These are phyloP conservation scores for Nothocercus nigrocapillus DNA, from an alignment of 2,113 vertebrate species.

Conservation along the genomic window DNA sequence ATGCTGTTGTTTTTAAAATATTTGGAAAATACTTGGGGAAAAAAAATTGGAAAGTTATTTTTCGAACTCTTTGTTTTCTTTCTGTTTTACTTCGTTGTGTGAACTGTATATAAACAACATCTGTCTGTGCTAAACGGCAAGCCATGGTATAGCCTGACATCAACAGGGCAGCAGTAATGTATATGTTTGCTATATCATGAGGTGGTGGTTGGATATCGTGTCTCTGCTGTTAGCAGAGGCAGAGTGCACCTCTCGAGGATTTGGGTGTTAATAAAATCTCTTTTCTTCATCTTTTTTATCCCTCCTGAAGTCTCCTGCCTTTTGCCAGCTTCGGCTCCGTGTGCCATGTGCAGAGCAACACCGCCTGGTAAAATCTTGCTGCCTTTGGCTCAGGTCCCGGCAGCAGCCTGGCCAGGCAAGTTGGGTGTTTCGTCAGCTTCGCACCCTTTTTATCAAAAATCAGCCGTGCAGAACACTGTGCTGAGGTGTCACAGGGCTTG, in stretches of 20 bases:
- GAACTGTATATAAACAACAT: background rate
- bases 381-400: too few species aligned
- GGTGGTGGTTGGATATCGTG: accelerated
- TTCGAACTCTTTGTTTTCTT: background rate
- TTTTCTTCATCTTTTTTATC: background rate
- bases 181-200: background rate
- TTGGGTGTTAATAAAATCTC: background rate
- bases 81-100: background rate
- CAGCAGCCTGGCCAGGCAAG: background rate
- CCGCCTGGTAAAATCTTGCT: too few species aligned
- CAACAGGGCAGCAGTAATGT: background rate
- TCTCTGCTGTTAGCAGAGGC: too few species aligned
- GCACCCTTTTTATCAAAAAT: background rate
- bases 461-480: accelerated
- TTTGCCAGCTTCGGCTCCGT: background rate
- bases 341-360: too few species aligned
- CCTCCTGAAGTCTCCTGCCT: background rate
- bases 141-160: background rate
- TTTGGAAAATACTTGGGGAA: accelerated
- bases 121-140: background rate
- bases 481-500: background rate
- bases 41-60: background rate
- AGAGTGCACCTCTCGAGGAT: background rate
- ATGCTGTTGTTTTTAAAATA: background rate
- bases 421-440: background rate